Percentiles rank a stretch among this genome's conserved stretches.
phyloP scores from a whole-genome alignment of 2,888 invertebrate species.

The Sthenelais limicola region DNA sequence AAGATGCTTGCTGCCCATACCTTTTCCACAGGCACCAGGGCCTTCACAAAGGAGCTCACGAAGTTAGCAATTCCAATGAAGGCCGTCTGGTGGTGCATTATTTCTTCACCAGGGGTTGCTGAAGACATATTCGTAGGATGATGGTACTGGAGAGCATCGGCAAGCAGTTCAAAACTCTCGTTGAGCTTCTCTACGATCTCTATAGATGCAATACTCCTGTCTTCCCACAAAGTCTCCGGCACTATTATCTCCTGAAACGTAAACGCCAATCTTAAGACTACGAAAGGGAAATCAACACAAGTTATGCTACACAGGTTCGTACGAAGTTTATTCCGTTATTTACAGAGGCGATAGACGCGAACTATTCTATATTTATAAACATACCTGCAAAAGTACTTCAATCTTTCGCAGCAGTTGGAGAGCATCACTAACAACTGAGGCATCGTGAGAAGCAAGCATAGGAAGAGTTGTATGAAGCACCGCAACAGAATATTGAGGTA shows the following conservation, averaged over 20 bases:
- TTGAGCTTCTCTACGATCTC: conserved; percentile 65
- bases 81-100: conserved; percentile 60
- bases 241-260: conserved; percentile 51
- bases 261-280: no score
- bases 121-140: conserved; percentile 56
- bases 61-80: conserved; percentile 61
- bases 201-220: conserved; percentile 60
- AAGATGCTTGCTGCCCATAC: no score
- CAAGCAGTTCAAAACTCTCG: conserved; percentile 60
- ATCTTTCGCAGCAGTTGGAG: conserved; percentile 46
- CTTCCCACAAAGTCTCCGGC: conserved; percentile 58
- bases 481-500: conserved; percentile 66
- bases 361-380: no score
- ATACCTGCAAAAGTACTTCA: no score
- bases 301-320: neutral
- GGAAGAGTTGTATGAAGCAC: conserved; percentile 61
- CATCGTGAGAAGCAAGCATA: conserved; percentile 56
- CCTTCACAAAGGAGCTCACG: conserved; percentile 57
- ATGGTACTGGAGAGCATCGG: conserved; percentile 62
- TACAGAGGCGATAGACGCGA: no score
- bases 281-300: no score
- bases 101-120: conserved; percentile 54
- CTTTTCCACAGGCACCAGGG: conserved; percentile 61
- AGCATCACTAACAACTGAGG: conserved; percentile 38
- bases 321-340: no score